Percentiles rank a stretch among this genome's conserved stretches.
phyloP scores from a whole-genome alignment of 2,797 vertebrate genomes.

The Sphenodon punctatus region DNA sequence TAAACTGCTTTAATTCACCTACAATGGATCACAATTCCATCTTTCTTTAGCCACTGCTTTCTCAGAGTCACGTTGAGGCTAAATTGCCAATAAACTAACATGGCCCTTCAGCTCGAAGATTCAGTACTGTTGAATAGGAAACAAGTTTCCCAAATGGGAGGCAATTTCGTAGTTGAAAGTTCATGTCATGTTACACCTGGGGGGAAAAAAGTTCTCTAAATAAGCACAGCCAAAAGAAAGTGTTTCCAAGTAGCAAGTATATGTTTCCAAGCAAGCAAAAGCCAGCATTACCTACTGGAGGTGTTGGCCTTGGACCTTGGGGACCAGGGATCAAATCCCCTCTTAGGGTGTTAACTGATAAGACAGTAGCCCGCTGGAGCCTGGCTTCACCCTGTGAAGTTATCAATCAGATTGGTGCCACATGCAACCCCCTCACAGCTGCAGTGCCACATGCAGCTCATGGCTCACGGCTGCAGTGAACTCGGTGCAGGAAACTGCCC shows the following conservation, averaged over 20 bases:
- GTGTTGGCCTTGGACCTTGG: no score
- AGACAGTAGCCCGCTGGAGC: no score
- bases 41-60: background rate
- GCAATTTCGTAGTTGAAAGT: background rate
- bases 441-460: no score
- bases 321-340: no score
- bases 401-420: no score
- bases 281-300: no score
- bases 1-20: constrained; percentile 81
- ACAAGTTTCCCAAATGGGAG: background rate
- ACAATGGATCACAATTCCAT: constrained; percentile 32
- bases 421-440: no score
- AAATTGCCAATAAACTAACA: background rate
- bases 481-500: no score
- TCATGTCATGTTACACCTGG: background rate
- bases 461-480: no score
- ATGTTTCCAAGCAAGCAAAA: no score
- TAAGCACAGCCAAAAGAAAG: background rate
- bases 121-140: background rate
- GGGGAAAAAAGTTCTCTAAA: background rate
- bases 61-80: background rate
- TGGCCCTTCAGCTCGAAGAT: background rate
- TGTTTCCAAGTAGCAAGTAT: background rate
- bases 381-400: no score
- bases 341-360: no score